phyloP scores from a whole-genome alignment of 35 echinoderm and acorn worm species.

The Strongylocentrotus purpuratus region DNA sequence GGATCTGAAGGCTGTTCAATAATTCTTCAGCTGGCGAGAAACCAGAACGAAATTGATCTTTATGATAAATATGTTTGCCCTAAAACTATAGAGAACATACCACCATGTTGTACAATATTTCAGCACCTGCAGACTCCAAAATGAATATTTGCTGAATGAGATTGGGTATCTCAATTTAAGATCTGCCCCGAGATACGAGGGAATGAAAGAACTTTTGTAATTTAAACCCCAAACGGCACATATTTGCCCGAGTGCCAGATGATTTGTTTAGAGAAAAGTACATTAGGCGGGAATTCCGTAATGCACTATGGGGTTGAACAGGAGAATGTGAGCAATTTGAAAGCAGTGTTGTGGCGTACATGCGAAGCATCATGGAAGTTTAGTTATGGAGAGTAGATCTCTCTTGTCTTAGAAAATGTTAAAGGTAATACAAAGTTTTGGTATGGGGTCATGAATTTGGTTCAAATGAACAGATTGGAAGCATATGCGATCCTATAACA shows the following conservation, averaged over 20 bases:
- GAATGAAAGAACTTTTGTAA: slow-evolving; percentile 12
- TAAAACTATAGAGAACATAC: background rate
- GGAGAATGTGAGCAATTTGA: background rate
- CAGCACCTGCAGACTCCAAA: background rate
- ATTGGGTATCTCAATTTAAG: slow-evolving; percentile 4
- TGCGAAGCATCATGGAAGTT: background rate
- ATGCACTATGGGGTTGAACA: background rate
- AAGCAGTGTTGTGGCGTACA: background rate
- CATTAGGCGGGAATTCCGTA: slow-evolving; percentile 10
- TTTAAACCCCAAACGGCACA: background rate
- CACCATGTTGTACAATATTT: background rate
- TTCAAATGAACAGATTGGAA: too few relatives aligned
- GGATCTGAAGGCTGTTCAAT: too few relatives aligned
- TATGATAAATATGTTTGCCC: background rate
- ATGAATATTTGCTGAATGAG: slow-evolving; percentile 13
- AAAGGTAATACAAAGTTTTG: too few relatives aligned
- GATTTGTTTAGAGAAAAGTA: slow-evolving; percentile 44
- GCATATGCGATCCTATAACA: too few relatives aligned
- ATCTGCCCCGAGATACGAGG: background rate
- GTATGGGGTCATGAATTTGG: too few relatives aligned
- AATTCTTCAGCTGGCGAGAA: background rate
- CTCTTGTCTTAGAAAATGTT: background rate
- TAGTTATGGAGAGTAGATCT: background rate
- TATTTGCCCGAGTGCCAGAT: slow-evolving; percentile 16
- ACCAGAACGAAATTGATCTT: background rate